Evolutionary conservation across 2,113 vertebrate genomes (phyloP), one percentile per base, ranked within the genome.

Genomic region (Chionomys nivalis): DNA sequence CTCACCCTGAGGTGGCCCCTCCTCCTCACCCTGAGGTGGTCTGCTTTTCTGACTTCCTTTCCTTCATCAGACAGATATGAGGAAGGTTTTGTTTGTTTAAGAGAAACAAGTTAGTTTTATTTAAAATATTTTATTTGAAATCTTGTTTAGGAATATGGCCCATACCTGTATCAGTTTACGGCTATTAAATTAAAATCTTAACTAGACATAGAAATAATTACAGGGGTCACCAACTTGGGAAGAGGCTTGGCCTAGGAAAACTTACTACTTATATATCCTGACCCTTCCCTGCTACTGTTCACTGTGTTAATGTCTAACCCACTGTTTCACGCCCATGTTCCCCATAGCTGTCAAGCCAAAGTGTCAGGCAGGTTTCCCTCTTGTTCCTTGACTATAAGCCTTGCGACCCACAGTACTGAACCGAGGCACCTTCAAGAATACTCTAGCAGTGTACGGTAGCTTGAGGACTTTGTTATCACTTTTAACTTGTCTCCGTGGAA

Each of bases 121-220:
- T 82, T 89, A 39, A 94, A 17, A 85, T 96, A 55, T 79, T 79
- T 92, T 94, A 36, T 89, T 73, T 85, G 61, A 33, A 81, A 73
- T 75, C 42, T 66, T 89, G 36, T 47, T 88, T 89, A 72, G 63
- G 61, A 89, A 89, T 65, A 26, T 90, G 63, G 86, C 63, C 63
- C 14, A 36, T 52, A 28, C 9, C 12, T 36, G 39, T 65, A 33
- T 72, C 14, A 55, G 42, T 72, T 86, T 72, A 72, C 73, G 21
- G 1, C 42, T 52, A 90, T 93, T 68, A 58, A 75, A 88, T 68
- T 52, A n/a, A 78, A 89, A 63, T 36, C 85, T 77, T 77, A 47
- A 58, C 36, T 33, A 92, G 52, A 86, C 33, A 65, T 65, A 72
- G 70, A 77, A 95, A 93, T 93, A 78, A 70, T 9, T 68, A 65